Evolutionary conservation across 2,113 vertebrate genomes (phyloP).

Genomic region (Chamaetylas fuelleborni): DNA sequence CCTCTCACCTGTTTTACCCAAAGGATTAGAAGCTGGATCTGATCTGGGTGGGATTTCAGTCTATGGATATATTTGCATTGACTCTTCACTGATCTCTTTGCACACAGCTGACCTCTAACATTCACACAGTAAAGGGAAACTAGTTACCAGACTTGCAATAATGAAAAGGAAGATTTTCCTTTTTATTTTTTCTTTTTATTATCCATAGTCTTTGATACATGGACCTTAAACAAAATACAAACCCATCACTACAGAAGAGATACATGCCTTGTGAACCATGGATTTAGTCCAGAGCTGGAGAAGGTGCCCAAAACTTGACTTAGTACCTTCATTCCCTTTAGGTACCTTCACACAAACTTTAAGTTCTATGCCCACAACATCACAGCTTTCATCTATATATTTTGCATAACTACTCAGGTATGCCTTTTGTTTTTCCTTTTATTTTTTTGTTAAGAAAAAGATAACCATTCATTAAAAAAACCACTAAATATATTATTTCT

Average conservation of each 20-base stretch:
- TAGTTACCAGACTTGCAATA: not conserved
- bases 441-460: not conserved
- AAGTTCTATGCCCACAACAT: not conserved
- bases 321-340: not conserved
- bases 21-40: not conserved
- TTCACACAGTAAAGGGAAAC: not conserved
- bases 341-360: too few relatives aligned
- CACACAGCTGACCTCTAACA: not conserved
- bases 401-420: not conserved
- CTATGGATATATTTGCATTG: not conserved
- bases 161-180: not conserved
- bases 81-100: not conserved
- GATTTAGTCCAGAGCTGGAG: not conserved
- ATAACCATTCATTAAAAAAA: not conserved
- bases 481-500: not conserved
- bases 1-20: not conserved
- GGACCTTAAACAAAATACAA: not conserved
- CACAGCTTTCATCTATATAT: not conserved
- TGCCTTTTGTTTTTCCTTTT: not conserved
- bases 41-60: not conserved
- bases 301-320: not conserved
- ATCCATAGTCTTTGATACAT: not conserved
- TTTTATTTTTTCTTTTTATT: not conserved
- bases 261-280: fast-evolving
- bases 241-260: not conserved